A percentile compares a stretch with the other conserved stretches of the same genome.
Conservation (phyloP, 1,140 invertebrate species). For the Cyphomyrmex costatus region DNA sequence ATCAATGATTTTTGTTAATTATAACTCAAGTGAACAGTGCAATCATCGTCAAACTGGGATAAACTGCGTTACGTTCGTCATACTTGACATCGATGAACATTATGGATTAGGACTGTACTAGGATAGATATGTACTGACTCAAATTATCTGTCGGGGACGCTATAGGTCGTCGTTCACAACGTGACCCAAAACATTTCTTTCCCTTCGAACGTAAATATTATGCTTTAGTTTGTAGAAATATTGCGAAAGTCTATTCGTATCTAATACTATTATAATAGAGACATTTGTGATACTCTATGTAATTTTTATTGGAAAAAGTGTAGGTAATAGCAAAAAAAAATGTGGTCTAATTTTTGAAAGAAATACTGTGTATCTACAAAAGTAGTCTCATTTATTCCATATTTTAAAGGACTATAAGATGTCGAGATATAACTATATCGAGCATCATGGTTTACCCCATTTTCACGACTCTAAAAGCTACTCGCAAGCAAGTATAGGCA, state of each 20-base stretch:
- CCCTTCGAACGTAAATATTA: conserved; percentile 46
- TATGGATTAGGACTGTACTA: neutral
- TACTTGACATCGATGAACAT: neutral
- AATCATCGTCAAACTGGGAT: conserved; percentile 26
- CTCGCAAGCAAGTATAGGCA: conserved; percentile 22
- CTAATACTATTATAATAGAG: neutral
- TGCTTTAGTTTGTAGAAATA: neutral
- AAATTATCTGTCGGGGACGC: neutral
- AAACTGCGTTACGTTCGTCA: conserved; percentile 10
- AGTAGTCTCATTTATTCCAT: neutral
- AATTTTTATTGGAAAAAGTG: neutral
- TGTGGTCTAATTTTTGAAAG: no score
- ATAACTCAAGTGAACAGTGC: neutral
- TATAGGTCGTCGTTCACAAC: neutral
- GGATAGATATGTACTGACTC: neutral
- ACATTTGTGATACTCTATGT: neutral
- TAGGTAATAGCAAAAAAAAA: neutral
- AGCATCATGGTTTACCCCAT: conserved; percentile 9
- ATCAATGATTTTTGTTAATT: conserved; percentile 20
- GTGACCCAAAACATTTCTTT: conserved; percentile 17
- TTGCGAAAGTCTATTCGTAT: neutral
- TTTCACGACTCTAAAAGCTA: neutral
- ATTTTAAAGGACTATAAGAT: neutral
- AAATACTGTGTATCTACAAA: neutral
- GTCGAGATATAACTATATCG: neutral